These are phyloP conservation scores for human DNA, from an alignment of 2,113 vertebrate species.

Conservation along the genomic window GRCh38 chr9:83918001-83918500, in stretches of 20 bases:
- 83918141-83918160: background rate
- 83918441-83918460: background rate
- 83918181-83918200: background rate
- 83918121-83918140: background rate
- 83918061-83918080: background rate
- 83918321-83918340: too few relatives aligned
- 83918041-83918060: too few relatives aligned
- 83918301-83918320: too few relatives aligned
- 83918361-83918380: background rate
- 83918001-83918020: too few relatives aligned
- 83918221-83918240: background rate
- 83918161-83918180: background rate
- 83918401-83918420: background rate
- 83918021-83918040: too few relatives aligned
- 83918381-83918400: background rate
- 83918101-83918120: background rate
- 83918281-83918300: too few relatives aligned
- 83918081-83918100: background rate
- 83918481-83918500: background rate
- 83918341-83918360: too few relatives aligned
- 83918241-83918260: background rate
- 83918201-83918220: background rate
- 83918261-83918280: background rate
- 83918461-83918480: background rate
- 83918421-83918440: background rate